Evolutionary conservation across 1,140 invertebrate genomes (phyloP).

Genomic region (Teleogryllus occipitalis): DNA sequence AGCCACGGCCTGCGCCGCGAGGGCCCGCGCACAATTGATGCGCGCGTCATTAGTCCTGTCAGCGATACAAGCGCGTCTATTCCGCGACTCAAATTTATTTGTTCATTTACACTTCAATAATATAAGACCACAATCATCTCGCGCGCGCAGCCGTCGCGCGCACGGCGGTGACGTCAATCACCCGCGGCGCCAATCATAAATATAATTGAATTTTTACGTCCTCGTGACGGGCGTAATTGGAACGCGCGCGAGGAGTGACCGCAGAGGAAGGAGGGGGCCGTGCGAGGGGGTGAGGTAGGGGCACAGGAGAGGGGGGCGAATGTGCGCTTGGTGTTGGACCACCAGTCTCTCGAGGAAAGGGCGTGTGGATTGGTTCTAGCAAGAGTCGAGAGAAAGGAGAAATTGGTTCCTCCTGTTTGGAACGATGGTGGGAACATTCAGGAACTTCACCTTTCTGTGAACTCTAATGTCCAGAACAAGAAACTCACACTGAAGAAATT

Average conservation of each 20-base stretch:
- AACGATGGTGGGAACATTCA: too few relatives aligned
- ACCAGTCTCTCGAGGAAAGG: too few relatives aligned
- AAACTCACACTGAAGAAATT: too few relatives aligned
- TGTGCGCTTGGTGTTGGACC: too few relatives aligned
- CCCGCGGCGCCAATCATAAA: not conserved
- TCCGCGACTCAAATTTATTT: not conserved
- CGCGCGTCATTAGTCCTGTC: not conserved
- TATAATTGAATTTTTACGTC: conserved; percentile 2
- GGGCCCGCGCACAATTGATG: not conserved
- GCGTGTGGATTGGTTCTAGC: too few relatives aligned
- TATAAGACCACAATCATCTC: conserved; percentile 4
- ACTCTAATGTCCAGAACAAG: too few relatives aligned
- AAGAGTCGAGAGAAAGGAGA: too few relatives aligned
- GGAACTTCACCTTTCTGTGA: too few relatives aligned
- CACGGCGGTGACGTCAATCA: not conserved
- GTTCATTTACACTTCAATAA: conserved; percentile 5
- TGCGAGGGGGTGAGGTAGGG: too few relatives aligned
- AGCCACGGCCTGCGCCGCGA: not conserved
- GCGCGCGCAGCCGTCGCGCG: not conserved
- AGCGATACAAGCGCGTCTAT: not conserved
- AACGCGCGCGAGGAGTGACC: not conserved
- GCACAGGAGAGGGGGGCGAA: too few relatives aligned
- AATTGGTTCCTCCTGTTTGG: too few relatives aligned
- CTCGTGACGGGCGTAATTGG: not conserved
- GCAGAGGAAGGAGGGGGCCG: too few relatives aligned